Base-by-base conservation (phyloP, 2,888 invertebrate genomes). In the Sicus ferrugineus region DNA sequence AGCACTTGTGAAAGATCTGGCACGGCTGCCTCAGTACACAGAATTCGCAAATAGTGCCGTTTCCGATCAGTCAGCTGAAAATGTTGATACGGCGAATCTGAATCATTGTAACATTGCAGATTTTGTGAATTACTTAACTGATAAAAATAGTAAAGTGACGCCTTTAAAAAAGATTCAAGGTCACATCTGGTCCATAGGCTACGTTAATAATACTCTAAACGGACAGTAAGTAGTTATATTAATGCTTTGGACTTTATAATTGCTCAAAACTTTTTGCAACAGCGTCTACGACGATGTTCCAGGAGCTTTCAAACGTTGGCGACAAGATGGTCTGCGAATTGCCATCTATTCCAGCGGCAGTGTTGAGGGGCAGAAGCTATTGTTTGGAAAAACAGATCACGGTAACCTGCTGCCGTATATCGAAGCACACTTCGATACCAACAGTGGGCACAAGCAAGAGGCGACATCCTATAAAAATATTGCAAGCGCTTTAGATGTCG, bases 291-390 rank as follows among this genome's bases (percentile, higher is more conserved):
- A 92, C 11, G 98, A 98, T 86, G 96, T 97, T 0, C 88, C 90
- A 0, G 87, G 88, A 19, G 91, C 92, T 1, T 87, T 98, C 59
- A 88, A 92, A 79, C 86, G 88, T 70, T 93, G 96, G 92, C 88
- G 88, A 3, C 87, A 89, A 3, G 85, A 87, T 16, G 92, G 91
- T 14, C 88, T 89, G 42, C 89, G 89, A 73, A 87, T 97, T 62
- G 96, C 91, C 80, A 91, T 97, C 72, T 98, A 94, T 84, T 97
- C 97, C 0, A 96, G 96, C 30, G 97, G 97, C 59, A 96, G 95
- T 68, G 90, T 95, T 0, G 91, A 93, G 77, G 94, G 97, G 16
- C 98, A 98, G 84, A 93, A 95, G 81, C 87, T 97, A 11, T 88
- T 97, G 3, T 96, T 97, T 83, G 88, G 88, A 0, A 88, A 94